Evolutionary conservation across 2,888 invertebrate species (phyloP), one percentile per base, ranked within the genome.

Genomic region (Dynastes hyllus): DNA sequence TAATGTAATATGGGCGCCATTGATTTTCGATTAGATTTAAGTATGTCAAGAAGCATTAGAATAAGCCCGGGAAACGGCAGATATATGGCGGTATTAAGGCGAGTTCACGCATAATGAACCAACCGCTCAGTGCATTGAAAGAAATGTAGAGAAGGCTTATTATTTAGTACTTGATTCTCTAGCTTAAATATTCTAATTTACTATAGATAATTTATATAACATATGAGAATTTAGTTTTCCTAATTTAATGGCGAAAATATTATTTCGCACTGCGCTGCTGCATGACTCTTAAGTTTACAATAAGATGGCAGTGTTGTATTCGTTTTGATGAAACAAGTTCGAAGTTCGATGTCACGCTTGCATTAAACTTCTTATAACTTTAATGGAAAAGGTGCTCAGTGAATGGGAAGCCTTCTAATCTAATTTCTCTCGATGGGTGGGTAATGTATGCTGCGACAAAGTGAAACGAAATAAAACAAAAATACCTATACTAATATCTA

Each of bases 21-120:
- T 69, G 69, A 69, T 69, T 69, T 69, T 69, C 69, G 69, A 69
- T 69, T 69, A 69, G 69, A 51, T 69, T 69, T 69, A 69, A 69
- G 69, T 69, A 69, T 51, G 69, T 69, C 69, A 69, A 50, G 69
- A 50, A 69, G 69, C 69, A 69, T 69, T 69, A 69, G 51, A 69
- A 69, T 69, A 69, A 69, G 69, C 69, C 51, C 51, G 27, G 69
- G 13, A 29, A 51, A 53, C 69, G 51, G 8, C 29, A 51, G 69
- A 69, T 69, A 22, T 51, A 27, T 69, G 16, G 29, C 11, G 69
- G 29, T 50, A 69, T 69, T 69, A 69, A 27, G 51, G 69, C 51
- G 69, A 51, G 27, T 50, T 51, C 32, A 51, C 40, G 69, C 69
- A 69, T 51, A 69, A 50, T 53, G 69, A 69, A 51, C 22, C 13